Percentiles rank a stretch among this genome's conserved stretches.
Evolutionary conservation across 2,113 vertebrate genomes (phyloP).

Genomic region (Castor canadensis): DNA sequence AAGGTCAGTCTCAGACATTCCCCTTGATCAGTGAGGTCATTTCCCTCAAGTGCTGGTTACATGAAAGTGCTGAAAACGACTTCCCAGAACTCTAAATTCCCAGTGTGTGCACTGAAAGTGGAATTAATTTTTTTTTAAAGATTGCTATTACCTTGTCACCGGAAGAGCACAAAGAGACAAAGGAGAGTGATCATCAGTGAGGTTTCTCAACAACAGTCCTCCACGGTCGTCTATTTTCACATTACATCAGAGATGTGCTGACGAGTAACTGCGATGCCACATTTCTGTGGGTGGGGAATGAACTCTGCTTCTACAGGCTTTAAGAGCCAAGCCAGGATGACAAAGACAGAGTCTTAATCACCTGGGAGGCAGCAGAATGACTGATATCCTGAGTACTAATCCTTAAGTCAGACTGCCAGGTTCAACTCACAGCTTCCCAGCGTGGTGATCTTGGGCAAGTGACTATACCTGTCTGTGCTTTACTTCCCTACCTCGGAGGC

Average conservation of each 20-base stretch:
- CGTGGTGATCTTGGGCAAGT: neutral
- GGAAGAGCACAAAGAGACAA: neutral
- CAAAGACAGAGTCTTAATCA: neutral
- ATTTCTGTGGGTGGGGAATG: neutral
- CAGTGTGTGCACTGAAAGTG: rapidly evolving
- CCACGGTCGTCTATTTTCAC: neutral
- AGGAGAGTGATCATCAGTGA: neutral
- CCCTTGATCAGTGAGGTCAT: neutral
- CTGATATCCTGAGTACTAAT: neutral
- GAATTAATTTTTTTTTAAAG: neutral
- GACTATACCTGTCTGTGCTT: neutral
- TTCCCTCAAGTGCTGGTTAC: neutral
- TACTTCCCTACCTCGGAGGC: neutral
- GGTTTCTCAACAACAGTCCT: neutral
- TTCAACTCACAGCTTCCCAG: neutral
- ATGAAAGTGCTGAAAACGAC: neutral
- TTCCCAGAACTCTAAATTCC: neutral
- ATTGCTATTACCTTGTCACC: neutral
- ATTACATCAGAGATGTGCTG: neutral
- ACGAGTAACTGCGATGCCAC: neutral
- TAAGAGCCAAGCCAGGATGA: constrained; percentile 11
- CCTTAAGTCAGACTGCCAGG: neutral
- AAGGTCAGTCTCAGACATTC: neutral
- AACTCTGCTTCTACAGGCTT: neutral
- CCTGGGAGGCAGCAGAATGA: neutral